Evolutionary conservation across 2,888 invertebrate genomes (phyloP).

Genomic region (Habroteleia sp.): DNA sequence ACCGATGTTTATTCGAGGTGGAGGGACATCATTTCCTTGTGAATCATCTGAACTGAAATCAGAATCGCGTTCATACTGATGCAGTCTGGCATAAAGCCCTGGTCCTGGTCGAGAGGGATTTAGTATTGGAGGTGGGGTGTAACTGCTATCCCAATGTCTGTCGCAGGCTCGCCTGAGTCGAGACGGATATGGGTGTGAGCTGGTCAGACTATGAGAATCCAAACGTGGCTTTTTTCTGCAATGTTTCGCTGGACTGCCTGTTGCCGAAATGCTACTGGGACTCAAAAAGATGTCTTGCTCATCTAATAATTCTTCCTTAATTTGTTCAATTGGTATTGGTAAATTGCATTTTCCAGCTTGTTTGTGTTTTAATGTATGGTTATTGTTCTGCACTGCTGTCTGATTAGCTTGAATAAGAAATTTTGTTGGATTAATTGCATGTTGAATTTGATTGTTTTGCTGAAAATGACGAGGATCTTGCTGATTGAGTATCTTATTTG

Average conservation of each 20-base stretch:
- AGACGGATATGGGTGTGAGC: conserved; percentile 77
- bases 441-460: conserved; percentile 74
- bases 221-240: conserved; percentile 86
- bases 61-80: conserved; percentile 77
- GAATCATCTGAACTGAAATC: conserved; percentile 79
- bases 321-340: conserved; percentile 77
- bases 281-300: conserved; percentile 88
- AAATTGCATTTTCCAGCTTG: conserved; percentile 67
- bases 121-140: conserved; percentile 96
- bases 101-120: conserved; percentile 94
- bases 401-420: conserved; percentile 76
- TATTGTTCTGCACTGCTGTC: conserved; percentile 64
- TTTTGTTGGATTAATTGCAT: conserved; percentile 77
- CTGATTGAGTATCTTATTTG: conserved; percentile 66
- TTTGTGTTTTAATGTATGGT: conserved; percentile 71
- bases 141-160: conserved; percentile 82
- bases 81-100: conserved; percentile 86
- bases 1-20: conserved; percentile 93
- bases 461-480: conserved; percentile 69
- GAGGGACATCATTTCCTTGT: conserved; percentile 81
- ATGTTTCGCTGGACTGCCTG: conserved; percentile 84
- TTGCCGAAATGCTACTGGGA: conserved; percentile 86
- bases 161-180: conserved; percentile 79
- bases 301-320: conserved; percentile 86
- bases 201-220: conserved; percentile 82